Base-by-base conservation (phyloP, 2,888 invertebrate genomes). In the Polietes domitor region DNA sequence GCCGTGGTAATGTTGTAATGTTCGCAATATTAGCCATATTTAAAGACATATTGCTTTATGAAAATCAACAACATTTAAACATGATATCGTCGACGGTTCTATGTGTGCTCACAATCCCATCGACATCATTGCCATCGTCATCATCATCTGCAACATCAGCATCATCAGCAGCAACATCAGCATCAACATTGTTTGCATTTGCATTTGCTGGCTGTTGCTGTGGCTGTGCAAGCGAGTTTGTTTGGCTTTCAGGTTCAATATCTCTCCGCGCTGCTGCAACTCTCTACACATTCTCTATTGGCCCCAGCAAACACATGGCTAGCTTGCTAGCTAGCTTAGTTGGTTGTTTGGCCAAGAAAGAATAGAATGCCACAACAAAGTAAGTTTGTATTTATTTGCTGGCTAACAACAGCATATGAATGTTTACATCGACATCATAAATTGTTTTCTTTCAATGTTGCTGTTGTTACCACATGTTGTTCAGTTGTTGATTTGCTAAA, bases 351-450 rank as follows among this genome's bases (percentile, higher is more conserved):
- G 68, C 74, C 73, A 74, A n/a, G 50, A 28, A 63, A 75, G 74
- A 43, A 68, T 76, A 53, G 76, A 53, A 65, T 68, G 43, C 43
- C 41, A 55, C 53, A 76, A 68, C 65, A 37, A 68, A 68, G 63
- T 63, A 26, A 24, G 10, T n/a, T n/a, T n/a, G n/a, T 63, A 17
- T 63, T 63, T 17, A 6, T 58, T 55, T 17, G 50, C n/a, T 5
- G 58, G 17, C 43, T 61, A 55, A 28, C 72, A 43, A 73, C 58
- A 26, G 53, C 65, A 53, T 65, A 75, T 83, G 77, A 77, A 80
- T 80, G 80, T 75, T 76, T 80, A 81, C 90, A 89, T 89, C 90
- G 88, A 88, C 89, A 90, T 90, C 90, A 90, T 90, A 90, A 90
- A 90, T 90, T 90, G 90, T 89, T 90, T 89, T 88, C 89, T 88